These are phyloP conservation scores for Heterochromis multidens DNA, from an alignment of 2,113 vertebrate species.

Conservation along the genomic window DNA sequence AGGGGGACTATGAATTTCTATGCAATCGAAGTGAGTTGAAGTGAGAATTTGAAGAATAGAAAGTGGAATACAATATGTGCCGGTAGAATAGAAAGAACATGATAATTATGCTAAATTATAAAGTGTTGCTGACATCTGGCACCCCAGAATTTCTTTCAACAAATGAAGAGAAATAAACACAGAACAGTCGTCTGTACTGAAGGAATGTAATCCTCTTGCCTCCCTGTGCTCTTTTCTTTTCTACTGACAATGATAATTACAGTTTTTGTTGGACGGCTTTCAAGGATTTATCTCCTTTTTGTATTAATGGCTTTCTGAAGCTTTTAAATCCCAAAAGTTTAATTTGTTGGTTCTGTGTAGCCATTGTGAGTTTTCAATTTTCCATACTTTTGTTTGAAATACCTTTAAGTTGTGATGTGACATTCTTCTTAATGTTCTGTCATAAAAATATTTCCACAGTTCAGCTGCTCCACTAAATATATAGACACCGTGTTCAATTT, in stretches of 20 bases:
- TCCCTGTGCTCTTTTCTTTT: slow-evolving; percentile 76
- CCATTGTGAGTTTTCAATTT: slow-evolving; percentile 77
- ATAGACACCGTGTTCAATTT: background rate
- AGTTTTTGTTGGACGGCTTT: slow-evolving; percentile 79
- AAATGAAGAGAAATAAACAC: slow-evolving; percentile 79
- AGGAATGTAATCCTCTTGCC: slow-evolving; percentile 77
- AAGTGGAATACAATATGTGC: slow-evolving; percentile 55
- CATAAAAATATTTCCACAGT: slow-evolving; percentile 23
- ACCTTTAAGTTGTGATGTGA: slow-evolving; percentile 63
- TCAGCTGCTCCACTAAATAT: background rate
- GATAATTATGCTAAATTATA: slow-evolving; percentile 77
- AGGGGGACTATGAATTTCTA: slow-evolving; percentile 32
- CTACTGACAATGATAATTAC: slow-evolving; percentile 79
- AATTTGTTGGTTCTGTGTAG: slow-evolving; percentile 72
- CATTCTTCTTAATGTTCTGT: slow-evolving; percentile 49
- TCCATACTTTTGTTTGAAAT: slow-evolving; percentile 70
- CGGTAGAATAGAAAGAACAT: slow-evolving; percentile 53
- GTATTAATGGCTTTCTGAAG: slow-evolving; percentile 78
- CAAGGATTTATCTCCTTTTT: slow-evolving; percentile 79
- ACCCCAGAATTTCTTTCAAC: slow-evolving; percentile 74
- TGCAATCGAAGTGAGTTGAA: slow-evolving; percentile 35
- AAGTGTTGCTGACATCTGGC: slow-evolving; percentile 79
- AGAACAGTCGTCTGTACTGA: slow-evolving; percentile 74
- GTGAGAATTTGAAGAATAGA: slow-evolving; percentile 61
- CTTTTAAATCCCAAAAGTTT: slow-evolving; percentile 80